These are phyloP conservation scores for Etheostoma perlongum DNA, from an alignment of 2,797 vertebrate genomes.

Conservation along the genomic window DNA sequence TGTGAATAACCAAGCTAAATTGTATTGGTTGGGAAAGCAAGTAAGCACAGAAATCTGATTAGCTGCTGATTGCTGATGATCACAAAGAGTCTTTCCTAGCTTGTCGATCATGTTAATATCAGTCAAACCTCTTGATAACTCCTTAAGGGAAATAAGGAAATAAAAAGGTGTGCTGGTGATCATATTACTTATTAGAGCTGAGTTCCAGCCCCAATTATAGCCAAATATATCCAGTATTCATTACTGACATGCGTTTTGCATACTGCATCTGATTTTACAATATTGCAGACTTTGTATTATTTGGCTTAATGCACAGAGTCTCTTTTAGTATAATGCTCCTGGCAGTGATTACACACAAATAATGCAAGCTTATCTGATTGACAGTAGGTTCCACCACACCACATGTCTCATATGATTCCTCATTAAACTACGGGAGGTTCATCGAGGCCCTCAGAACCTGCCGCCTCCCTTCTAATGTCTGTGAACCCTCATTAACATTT, in stretches of 20 bases:
- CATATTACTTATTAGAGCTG: too few relatives aligned
- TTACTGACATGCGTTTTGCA: background rate
- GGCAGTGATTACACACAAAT: constrained; percentile 18
- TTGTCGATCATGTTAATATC: too few relatives aligned
- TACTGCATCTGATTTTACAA: background rate
- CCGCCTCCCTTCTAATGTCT: constrained; percentile 40
- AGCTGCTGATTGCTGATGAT: too few relatives aligned
- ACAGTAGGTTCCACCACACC: constrained; percentile 47
- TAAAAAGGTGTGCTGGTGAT: too few relatives aligned
- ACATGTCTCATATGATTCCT: constrained; percentile 38
- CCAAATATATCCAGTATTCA: background rate
- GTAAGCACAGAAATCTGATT: too few relatives aligned
- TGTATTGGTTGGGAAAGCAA: too few relatives aligned
- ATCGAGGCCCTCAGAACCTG: constrained; percentile 43
- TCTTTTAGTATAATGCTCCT: background rate
- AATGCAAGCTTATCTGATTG: constrained; percentile 34
- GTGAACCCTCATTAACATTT: constrained; percentile 63
- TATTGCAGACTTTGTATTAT: background rate
- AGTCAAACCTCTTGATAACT: too few relatives aligned
- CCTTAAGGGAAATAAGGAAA: too few relatives aligned
- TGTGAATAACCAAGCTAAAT: too few relatives aligned
- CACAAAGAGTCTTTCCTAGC: too few relatives aligned
- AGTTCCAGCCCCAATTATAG: background rate
- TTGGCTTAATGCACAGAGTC: background rate
- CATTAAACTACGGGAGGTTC: constrained; percentile 38